A percentile compares a stretch with the other conserved stretches of the same genome.
Conservation (phyloP, 2,888 invertebrate species). For the Thera britannica region DNA sequence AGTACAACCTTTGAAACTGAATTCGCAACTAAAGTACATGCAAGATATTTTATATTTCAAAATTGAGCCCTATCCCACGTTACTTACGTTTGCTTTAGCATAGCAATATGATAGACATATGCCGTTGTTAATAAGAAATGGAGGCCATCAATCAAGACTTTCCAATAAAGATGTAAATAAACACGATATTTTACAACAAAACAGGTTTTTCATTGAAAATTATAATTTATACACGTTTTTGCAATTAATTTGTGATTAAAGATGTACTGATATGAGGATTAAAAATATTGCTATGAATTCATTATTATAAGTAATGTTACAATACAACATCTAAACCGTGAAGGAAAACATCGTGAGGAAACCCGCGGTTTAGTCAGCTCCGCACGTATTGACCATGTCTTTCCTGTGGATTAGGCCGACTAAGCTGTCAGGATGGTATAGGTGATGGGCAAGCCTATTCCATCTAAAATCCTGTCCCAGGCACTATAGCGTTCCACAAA, state of each 20-base stretch:
- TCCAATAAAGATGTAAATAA: constrained; percentile 22
- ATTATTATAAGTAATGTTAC: neutral
- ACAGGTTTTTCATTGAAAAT: constrained; percentile 4
- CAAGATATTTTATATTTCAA: neutral
- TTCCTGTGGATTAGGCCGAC: too few species aligned
- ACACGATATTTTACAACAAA: constrained; percentile 8
- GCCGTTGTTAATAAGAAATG: constrained; percentile 4
- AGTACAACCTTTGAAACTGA: too few species aligned
- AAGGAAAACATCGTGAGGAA: too few species aligned
- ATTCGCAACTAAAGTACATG: neutral
- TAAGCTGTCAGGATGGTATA: too few species aligned
- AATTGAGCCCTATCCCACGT: neutral
- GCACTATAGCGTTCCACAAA: too few species aligned
- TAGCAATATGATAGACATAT: neutral
- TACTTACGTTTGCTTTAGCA: neutral
- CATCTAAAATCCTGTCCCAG: too few species aligned
- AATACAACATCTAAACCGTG: too few species aligned
- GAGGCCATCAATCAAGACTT: neutral
- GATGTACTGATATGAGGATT: neutral
- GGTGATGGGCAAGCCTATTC: too few species aligned
- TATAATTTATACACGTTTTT: constrained; percentile 3
- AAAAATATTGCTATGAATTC: neutral
- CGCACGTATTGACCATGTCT: too few species aligned
- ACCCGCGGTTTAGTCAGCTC: too few species aligned
- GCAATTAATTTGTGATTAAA: constrained; percentile 14